Base-by-base conservation (phyloP, 2,113 vertebrate species). In the Ploceus nigricollis region DNA sequence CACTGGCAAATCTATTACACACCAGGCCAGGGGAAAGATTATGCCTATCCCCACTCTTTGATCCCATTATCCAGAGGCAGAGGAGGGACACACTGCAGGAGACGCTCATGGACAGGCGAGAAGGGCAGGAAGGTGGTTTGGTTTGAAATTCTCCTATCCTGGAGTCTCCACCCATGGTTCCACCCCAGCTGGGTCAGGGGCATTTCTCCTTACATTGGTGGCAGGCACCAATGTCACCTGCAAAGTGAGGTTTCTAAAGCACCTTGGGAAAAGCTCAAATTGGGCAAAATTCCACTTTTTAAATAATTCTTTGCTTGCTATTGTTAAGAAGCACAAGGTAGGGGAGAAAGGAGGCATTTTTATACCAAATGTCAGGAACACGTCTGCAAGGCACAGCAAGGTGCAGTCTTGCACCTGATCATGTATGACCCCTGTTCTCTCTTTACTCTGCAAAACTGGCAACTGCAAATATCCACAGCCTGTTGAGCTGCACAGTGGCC, bases 51-150 rank as follows among this genome's bases (percentile, higher is more conserved):
- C 47, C 2, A 3, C 39, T 42, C 60, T 75, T 70, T 58, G 82
- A 85, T 79, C 56, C 44, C 1, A 0, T 31, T 70, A 58, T 61
- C 50, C 64, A 87, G 14, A 65, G 25, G 42, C 54, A 68, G 50
- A 72, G 70, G 18, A 78, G 24, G 33, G 23, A 81, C 40, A 31
- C 17, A 11, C 10, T 3, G 3, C 2, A 1, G 53, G 35, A 68
- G 48, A 40, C 0, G 0, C 8, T 19, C 11, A 2, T 0, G 17
- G 47, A 22, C 33, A 54, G 56, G n/a, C 64, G 17, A 66, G 45
- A 71, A 83, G 30, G 66, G 37, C 72, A 56, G 33, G 58, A 80
- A 47, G 20, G 50, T 21, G 53, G 25, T 47, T 83, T 83, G 63
- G 53, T 39, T 57, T 47, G 48, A 54, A 86, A 83, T 60, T 76